phyloP scores from a whole-genome alignment of 2,113 vertebrate genomes.

The Amazona guildingii region DNA sequence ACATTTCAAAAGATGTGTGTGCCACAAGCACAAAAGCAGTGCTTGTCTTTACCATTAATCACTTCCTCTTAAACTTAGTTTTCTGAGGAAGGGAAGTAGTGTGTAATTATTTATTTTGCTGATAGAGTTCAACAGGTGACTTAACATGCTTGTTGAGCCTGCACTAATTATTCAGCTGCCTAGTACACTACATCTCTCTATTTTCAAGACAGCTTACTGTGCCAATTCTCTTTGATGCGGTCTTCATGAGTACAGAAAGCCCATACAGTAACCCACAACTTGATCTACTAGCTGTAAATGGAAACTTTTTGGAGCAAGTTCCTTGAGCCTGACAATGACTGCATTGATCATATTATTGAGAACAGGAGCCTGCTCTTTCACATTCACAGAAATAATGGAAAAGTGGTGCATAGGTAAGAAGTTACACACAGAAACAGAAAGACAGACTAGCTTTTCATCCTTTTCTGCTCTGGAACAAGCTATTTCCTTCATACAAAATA shows the following conservation, averaged over 20 bases:
- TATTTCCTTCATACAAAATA: background rate
- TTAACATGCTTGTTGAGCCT: background rate
- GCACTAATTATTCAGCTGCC: background rate
- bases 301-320: conserved; percentile 71
- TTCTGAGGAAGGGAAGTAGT: background rate
- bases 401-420: background rate
- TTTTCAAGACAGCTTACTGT: conserved; percentile 45
- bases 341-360: conserved; percentile 56
- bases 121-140: conserved; percentile 27
- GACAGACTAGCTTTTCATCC: background rate
- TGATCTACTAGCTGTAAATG: conserved; percentile 64
- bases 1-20: background rate
- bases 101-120: background rate
- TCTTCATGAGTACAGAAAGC: conserved; percentile 62
- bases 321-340: conserved; percentile 62
- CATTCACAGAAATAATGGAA: background rate
- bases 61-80: background rate
- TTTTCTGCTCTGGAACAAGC: background rate
- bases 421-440: background rate
- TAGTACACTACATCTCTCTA: conserved; percentile 57
- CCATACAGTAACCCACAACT: conserved; percentile 66
- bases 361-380: conserved; percentile 25
- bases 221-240: conserved; percentile 38
- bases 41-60: background rate
- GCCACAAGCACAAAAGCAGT: background rate